These are phyloP conservation scores for Coelogynopora nodosa DNA, from an alignment of 2,888 invertebrate genomes.

Conservation along the genomic window DNA sequence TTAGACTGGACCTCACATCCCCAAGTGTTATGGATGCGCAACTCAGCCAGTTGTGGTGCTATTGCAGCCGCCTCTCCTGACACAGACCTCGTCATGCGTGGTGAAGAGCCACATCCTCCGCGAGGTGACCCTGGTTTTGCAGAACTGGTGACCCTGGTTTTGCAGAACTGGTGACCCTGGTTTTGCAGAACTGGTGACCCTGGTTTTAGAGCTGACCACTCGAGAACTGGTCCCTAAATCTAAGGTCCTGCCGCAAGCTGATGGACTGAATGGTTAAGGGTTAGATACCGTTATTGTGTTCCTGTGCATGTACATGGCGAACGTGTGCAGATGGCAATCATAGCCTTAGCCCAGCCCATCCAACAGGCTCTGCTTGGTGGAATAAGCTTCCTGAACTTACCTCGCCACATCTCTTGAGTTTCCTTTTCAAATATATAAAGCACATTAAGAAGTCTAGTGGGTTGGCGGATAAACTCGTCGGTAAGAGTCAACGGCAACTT, in stretches of 20 bases:
- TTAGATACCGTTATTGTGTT: neutral
- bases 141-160: too few relatives aligned
- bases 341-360: neutral
- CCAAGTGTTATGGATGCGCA: neutral
- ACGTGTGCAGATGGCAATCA: neutral
- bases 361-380: neutral
- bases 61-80: neutral
- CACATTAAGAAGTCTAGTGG: too few relatives aligned
- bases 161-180: too few relatives aligned
- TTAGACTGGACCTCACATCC: neutral
- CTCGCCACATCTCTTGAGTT: too few relatives aligned
- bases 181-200: neutral
- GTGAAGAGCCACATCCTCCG: neutral
- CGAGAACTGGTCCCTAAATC: neutral
- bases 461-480: too few relatives aligned
- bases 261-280: neutral
- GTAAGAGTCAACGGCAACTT: too few relatives aligned
- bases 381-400: neutral
- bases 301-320: neutral
- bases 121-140: too few relatives aligned
- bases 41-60: too few relatives aligned
- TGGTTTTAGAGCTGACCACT: neutral
- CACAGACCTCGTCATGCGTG: neutral
- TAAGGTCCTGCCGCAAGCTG: neutral
- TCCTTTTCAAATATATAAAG: too few relatives aligned